Evolutionary conservation across 1,140 invertebrate genomes (phyloP), one percentile per base, ranked within the genome.

Genomic region (Stenopsyche tienmushanensis): DNA sequence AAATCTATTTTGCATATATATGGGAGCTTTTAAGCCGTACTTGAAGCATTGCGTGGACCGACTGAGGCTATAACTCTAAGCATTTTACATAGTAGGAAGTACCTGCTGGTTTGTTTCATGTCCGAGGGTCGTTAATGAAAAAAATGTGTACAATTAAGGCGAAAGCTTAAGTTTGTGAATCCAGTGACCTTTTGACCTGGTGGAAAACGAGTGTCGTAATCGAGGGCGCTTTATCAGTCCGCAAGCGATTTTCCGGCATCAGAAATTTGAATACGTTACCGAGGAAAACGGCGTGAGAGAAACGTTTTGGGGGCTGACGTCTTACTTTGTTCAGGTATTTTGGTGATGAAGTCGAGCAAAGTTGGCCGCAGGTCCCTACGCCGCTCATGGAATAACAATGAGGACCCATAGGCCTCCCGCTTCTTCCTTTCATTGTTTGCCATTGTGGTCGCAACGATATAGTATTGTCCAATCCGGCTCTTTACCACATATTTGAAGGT

Each of bases 251-350:
- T 34, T 21, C 23, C 50, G 50, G 29, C 13, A 25, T 24, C 17
- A 23, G 50, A 25, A 53, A 53, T 53, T 53, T 53, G 50, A 53
- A 53, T 53, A 53, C 23, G 50, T n/a, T n/a, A n/a, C 8, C 23
- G 10, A 24, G 21, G 18, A 26, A 55, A 65, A 20, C 25, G 42
- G 42, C 21, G 44, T 15, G 29, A 41, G 21, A 18, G 39, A 44
- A 15, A 59, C 52, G 44, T 55, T 54, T 47, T 55, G 26, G 42
- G 47, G 26, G 44, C 20, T 64, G 63, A 65, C 64, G 55, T 59
- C 64, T 65, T 39, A 65, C 64, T 65, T 44, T 52, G 49, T 53
- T 65, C 64, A 65, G 64, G 64, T 65, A 65, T 65, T 65, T 65
- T 47, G 64, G 45, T 58, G 64, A 65, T 65, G 64, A 65, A 65